Percentiles rank a stretch among this genome's conserved stretches.
These are phyloP conservation scores for Laothoe populi DNA, from an alignment of 2,888 invertebrate genomes.

Conservation along the genomic window DNA sequence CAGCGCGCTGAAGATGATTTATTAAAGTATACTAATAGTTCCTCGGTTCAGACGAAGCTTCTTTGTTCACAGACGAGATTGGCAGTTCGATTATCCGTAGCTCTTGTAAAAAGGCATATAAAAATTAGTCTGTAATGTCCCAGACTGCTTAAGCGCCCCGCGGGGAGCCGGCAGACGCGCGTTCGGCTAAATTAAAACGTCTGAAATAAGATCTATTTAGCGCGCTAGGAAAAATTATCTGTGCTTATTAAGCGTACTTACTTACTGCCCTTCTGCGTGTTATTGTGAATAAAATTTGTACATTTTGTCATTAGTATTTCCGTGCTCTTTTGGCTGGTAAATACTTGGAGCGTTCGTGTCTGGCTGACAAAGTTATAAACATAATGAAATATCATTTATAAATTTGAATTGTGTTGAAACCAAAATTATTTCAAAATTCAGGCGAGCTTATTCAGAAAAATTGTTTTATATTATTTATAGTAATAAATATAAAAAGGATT, in stretches of 20 bases:
- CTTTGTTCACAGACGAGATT: slow-evolving; percentile 74
- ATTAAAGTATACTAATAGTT: slow-evolving; percentile 64
- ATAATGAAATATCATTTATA: no score
- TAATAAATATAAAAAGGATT: no score
- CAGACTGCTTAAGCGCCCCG: slow-evolving; percentile 77
- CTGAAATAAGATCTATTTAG: slow-evolving; percentile 66
- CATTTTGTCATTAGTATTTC: slow-evolving; percentile 18
- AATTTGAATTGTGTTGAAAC: no score
- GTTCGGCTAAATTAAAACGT: slow-evolving; percentile 68
- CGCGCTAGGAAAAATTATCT: slow-evolving; percentile 62
- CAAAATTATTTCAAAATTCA: no score
- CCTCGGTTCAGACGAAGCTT: slow-evolving; percentile 47
- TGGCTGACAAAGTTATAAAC: no score
- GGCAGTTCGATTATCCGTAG: slow-evolving; percentile 81
- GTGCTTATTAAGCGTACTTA: slow-evolving; percentile 29
- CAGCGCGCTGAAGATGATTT: slow-evolving; percentile 50
- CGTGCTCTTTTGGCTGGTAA: slow-evolving; percentile 2
- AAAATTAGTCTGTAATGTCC: slow-evolving; percentile 78
- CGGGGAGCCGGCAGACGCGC: slow-evolving; percentile 57
- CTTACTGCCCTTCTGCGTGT: slow-evolving; percentile 29
- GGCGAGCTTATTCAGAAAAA: no score
- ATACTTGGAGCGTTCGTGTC: no score
- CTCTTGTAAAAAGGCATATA: slow-evolving; percentile 74
- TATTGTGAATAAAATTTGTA: slow-evolving; percentile 30
- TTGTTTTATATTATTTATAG: no score